Evolutionary conservation across 2,888 invertebrate genomes (phyloP).

Genomic region (Magallana nippona): DNA sequence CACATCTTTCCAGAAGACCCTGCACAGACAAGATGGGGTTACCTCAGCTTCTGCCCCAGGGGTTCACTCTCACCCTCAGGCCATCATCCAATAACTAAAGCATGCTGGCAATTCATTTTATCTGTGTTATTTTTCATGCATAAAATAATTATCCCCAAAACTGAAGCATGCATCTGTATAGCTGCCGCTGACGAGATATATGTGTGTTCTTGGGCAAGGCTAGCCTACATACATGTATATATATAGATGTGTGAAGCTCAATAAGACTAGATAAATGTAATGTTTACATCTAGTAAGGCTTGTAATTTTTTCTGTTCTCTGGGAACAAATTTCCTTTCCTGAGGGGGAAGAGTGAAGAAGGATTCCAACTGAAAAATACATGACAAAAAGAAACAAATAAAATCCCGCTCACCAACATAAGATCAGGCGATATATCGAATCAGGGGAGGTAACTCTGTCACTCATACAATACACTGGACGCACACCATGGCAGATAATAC

Average conservation of each 20-base stretch:
- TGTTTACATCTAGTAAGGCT: constrained; percentile 69
- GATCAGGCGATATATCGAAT: neutral
- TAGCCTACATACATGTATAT: neutral
- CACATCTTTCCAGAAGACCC: too few species aligned
- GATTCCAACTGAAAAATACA: constrained; percentile 74
- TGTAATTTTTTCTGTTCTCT: constrained; percentile 68
- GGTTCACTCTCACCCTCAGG: constrained; percentile 13
- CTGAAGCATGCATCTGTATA: constrained; percentile 3
- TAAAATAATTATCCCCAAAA: too few species aligned
- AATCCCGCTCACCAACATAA: neutral
- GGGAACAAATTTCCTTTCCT: constrained; percentile 75
- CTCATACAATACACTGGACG: too few species aligned
- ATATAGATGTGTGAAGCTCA: neutral
- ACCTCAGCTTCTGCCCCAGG: neutral
- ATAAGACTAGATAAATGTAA: neutral
- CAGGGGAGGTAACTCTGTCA: neutral
- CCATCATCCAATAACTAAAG: too few species aligned
- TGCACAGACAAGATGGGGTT: neutral
- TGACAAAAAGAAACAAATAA: constrained; percentile 42
- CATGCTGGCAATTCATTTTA: neutral
- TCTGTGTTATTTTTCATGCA: neutral
- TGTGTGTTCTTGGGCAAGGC: neutral
- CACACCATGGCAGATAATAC: neutral
- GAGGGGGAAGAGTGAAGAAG: constrained; percentile 74
- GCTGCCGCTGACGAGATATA: neutral